Evolutionary conservation across 2,113 vertebrate genomes (phyloP).

Genomic region (Antechinus stuartii): DNA sequence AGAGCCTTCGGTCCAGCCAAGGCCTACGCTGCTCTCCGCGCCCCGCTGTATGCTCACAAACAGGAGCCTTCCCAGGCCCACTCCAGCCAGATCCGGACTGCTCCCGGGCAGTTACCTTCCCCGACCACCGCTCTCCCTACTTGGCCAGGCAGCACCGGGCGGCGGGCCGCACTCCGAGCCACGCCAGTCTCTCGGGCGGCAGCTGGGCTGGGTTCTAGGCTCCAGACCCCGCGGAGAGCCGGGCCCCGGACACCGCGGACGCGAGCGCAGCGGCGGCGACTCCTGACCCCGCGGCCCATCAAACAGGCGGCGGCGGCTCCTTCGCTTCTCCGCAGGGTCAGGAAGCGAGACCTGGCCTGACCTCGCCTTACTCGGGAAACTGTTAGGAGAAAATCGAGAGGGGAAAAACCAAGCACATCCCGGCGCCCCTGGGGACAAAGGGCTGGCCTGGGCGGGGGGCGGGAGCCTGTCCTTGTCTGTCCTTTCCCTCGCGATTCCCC

Average conservation of each 20-base stretch:
- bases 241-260: too few relatives aligned
- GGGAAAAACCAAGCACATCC: constrained; percentile 78
- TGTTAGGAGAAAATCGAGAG: constrained; percentile 86
- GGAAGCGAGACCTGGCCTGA: constrained; percentile 83
- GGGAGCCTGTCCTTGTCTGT: not conserved
- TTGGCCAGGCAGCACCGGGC: not conserved
- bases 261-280: not conserved
- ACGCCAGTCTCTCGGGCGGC: not conserved
- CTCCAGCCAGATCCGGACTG: not conserved
- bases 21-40: not conserved
- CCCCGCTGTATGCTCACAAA: not conserved
- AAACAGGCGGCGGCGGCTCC: constrained; percentile 49
- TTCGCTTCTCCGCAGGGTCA: constrained; percentile 87
- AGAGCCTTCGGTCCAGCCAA: not conserved
- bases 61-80: not conserved
- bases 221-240: not conserved
- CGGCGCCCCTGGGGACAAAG: constrained; percentile 73
- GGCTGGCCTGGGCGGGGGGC: not conserved
- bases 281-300: constrained; percentile 72
- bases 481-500: not conserved
- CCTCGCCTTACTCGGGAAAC: constrained; percentile 81
- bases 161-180: not conserved
- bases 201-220: not conserved
- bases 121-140: not conserved
- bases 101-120: not conserved